Evolutionary conservation across 2,797 vertebrate species (phyloP).

Genomic region (Aphelocoma californica): DNA sequence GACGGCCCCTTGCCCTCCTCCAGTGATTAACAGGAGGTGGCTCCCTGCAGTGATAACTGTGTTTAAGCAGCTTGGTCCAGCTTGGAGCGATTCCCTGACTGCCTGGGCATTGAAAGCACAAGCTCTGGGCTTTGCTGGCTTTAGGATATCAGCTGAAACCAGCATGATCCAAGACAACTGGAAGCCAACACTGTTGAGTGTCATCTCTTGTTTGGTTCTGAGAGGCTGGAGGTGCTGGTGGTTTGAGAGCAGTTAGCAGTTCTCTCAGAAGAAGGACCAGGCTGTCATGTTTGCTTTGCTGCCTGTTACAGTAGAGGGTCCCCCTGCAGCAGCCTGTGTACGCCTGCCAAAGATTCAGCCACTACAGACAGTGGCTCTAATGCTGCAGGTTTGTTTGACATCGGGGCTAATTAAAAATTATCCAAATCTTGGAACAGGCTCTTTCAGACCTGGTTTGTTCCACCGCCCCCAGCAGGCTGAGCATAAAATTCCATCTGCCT

Average conservation of each 20-base stretch:
- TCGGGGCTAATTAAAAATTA: slow-evolving; percentile 38
- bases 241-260: neutral
- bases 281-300: neutral
- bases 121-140: neutral
- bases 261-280: neutral
- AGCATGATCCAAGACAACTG: neutral
- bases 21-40: slow-evolving; percentile 16
- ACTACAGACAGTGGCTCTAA: neutral
- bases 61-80: slow-evolving; percentile 53
- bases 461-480: neutral
- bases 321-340: neutral
- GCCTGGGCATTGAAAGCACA: neutral
- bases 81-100: slow-evolving; percentile 30
- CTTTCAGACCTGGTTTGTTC: slow-evolving; percentile 1
- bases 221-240: neutral
- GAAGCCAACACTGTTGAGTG: neutral
- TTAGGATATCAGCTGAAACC: neutral
- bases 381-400: slow-evolving; percentile 34
- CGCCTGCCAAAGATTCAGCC: neutral
- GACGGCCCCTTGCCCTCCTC: neutral
- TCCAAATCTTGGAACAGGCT: slow-evolving; percentile 10
- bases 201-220: neutral
- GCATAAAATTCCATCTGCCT: slow-evolving; percentile 28
- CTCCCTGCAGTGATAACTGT: slow-evolving; percentile 25
- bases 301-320: neutral